These are phyloP conservation scores for Temnothorax unifasciatus DNA, from an alignment of 2,888 invertebrate species.

Conservation along the genomic window DNA sequence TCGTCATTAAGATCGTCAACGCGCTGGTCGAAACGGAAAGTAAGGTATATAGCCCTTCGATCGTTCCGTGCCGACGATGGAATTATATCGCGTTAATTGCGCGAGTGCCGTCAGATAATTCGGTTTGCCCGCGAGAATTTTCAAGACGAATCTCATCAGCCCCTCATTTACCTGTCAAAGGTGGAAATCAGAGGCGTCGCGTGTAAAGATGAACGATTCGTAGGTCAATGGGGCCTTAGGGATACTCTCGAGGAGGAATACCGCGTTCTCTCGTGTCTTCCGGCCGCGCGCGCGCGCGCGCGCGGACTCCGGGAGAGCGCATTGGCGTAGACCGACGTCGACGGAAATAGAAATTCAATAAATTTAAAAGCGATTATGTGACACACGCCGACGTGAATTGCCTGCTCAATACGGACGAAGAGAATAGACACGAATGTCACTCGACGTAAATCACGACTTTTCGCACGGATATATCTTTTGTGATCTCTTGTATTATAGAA, in stretches of 20 bases:
- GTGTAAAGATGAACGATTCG: slow-evolving; percentile 75
- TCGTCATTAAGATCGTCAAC: neutral
- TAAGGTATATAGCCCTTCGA: neutral
- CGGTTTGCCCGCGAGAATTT: slow-evolving; percentile 16
- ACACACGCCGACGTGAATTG: slow-evolving; percentile 55
- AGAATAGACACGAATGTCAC: neutral
- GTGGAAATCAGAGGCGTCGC: slow-evolving; percentile 67
- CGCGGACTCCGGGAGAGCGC: slow-evolving; percentile 79
- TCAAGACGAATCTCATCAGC: slow-evolving; percentile 51
- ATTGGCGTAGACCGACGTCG: slow-evolving; percentile 77
- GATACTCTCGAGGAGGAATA: slow-evolving; percentile 74
- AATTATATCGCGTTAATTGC: slow-evolving; percentile 41
- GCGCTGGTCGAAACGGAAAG: neutral
- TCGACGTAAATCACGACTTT: slow-evolving; percentile 16
- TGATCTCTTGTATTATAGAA: neutral
- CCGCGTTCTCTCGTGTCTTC: slow-evolving; percentile 56
- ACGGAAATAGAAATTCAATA: slow-evolving; percentile 76
- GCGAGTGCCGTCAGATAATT: slow-evolving; percentile 5
- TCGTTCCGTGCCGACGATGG: neutral
- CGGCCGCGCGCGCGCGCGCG: slow-evolving; percentile 40
- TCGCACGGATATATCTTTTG: neutral
- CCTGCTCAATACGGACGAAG: neutral
- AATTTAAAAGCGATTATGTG: slow-evolving; percentile 72
- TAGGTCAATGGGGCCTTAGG: slow-evolving; percentile 78
- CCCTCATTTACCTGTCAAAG: slow-evolving; percentile 64